Percentiles rank a stretch among this genome's conserved stretches.
Evolutionary conservation across 2,888 invertebrate genomes (phyloP).

Genomic region (Leptopterna dolabrata): DNA sequence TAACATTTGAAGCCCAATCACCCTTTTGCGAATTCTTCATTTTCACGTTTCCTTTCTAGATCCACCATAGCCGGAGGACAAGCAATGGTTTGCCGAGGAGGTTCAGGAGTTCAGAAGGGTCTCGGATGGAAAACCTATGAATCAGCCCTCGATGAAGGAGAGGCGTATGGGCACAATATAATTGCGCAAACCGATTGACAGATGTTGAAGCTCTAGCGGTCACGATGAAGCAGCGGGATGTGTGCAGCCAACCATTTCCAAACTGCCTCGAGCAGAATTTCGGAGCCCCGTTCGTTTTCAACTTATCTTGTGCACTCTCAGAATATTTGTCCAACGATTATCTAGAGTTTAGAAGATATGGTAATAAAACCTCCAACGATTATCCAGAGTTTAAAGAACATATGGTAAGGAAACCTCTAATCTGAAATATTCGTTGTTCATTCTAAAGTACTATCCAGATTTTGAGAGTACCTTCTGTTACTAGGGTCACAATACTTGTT

Average conservation of each 20-base stretch:
- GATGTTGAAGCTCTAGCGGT: constrained; percentile 23
- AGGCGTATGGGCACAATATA: constrained; percentile 17
- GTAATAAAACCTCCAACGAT: too few species aligned
- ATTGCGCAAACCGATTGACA: constrained; percentile 34
- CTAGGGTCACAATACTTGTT: too few species aligned
- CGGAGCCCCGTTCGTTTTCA: neutral
- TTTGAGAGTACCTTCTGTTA: too few species aligned
- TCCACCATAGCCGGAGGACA: constrained; percentile 22
- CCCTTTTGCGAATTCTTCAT: constrained; percentile 13
- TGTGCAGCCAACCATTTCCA: constrained; percentile 36
- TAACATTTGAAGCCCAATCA: constrained; percentile 26
- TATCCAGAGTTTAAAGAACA: too few species aligned
- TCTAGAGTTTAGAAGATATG: too few species aligned
- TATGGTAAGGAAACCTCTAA: neutral
- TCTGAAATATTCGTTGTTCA: too few species aligned
- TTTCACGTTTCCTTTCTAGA: constrained; percentile 4
- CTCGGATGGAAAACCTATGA: constrained; percentile 19
- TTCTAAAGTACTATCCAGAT: too few species aligned
- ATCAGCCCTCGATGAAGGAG: constrained; percentile 12
- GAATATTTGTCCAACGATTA: neutral
- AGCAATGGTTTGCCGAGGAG: neutral
- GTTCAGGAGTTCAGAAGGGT: neutral
- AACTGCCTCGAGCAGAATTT: constrained; percentile 15
- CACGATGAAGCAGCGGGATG: constrained; percentile 33
- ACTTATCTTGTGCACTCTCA: neutral